Conservation (phyloP, 2,888 invertebrate genomes). For the Drosophila paranaensis region DNA sequence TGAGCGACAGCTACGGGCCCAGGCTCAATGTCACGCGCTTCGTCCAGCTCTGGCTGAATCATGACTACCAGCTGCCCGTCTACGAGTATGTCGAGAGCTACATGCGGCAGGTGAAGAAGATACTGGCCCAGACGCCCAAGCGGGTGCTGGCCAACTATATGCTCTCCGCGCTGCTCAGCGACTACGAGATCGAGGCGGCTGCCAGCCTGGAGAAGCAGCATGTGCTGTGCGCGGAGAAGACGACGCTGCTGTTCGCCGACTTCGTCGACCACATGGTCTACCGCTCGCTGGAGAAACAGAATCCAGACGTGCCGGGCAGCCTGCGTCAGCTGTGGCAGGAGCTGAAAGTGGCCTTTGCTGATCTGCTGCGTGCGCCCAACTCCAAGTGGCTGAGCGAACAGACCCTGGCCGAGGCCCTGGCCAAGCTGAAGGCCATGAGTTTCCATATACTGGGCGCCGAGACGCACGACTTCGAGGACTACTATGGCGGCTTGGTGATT, state of each 20-base stretch:
- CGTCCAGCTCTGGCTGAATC: constrained; percentile 75
- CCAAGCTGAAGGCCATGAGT: constrained; percentile 71
- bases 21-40: constrained; percentile 74
- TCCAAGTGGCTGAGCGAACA: constrained; percentile 64
- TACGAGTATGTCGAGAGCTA: constrained; percentile 78
- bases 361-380: constrained; percentile 51
- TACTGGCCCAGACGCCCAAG: constrained; percentile 67
- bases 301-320: constrained; percentile 54
- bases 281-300: constrained; percentile 56
- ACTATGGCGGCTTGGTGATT: constrained; percentile 63
- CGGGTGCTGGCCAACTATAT: constrained; percentile 80
- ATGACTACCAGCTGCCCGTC: constrained; percentile 77
- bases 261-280: constrained; percentile 78
- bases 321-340: constrained; percentile 71
- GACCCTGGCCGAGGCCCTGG: constrained; percentile 66
- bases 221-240: constrained; percentile 65
- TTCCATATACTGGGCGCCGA: constrained; percentile 68
- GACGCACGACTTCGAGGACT: constrained; percentile 62
- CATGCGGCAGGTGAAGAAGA: constrained; percentile 65
- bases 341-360: constrained; percentile 66
- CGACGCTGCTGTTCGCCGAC: constrained; percentile 67
- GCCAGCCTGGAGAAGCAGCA: constrained; percentile 46
- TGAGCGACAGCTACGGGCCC: constrained; percentile 70
- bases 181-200: constrained; percentile 60
- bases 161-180: constrained; percentile 71